Base-by-base conservation (phyloP, 2,113 vertebrate genomes). In the Ailuropoda melanoleuca region DNA sequence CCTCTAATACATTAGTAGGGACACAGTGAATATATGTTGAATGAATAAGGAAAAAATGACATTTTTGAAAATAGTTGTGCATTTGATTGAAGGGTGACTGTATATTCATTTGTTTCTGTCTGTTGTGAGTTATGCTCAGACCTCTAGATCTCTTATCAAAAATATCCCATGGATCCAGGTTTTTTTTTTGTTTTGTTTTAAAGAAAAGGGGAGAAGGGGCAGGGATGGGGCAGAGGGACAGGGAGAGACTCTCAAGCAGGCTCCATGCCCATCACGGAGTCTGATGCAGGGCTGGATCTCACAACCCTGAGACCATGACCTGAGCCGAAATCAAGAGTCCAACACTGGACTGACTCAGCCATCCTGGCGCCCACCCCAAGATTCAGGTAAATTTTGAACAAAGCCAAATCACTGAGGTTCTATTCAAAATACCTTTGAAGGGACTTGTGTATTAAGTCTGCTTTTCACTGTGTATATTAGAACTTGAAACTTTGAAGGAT, bases 401-500 rank as follows among this genome's bases (percentile, higher is more conserved):
- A 77, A 95, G 74, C 91, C 17, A 43, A 31, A 72, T 87, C 62
- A 74, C 37, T 17, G 48, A 94, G 37, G 29, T 88, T 80, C 21
- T 46, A 80, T 43, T 92, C 34, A 58, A 46, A 81, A 80, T 13
- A 2, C 11, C 58, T 97, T 58, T 72, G 46, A 84, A 95, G 24
- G n/a, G 34, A 91, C 70, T 91, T 55, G 39, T 37, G 3, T 18
- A 4, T 88, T 92, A 85, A 84, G 31, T 80, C 31, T 46, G 56
- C 23, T 77, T 95, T 95, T 90, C 17, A 84, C 14, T 75, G 17
- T 91, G 18, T 66, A 9, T 21, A 29, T 86, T 93, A 80, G 58
- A 88, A 95, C 56, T 75, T 68, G 84, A 88, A 95, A 88, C 53
- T 88, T 96, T 12, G 31, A 77, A 53, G 18, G 68, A 77, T 43